Evolutionary conservation across 2,888 invertebrate genomes (phyloP).

Genomic region (Xiphydria camelus): DNA sequence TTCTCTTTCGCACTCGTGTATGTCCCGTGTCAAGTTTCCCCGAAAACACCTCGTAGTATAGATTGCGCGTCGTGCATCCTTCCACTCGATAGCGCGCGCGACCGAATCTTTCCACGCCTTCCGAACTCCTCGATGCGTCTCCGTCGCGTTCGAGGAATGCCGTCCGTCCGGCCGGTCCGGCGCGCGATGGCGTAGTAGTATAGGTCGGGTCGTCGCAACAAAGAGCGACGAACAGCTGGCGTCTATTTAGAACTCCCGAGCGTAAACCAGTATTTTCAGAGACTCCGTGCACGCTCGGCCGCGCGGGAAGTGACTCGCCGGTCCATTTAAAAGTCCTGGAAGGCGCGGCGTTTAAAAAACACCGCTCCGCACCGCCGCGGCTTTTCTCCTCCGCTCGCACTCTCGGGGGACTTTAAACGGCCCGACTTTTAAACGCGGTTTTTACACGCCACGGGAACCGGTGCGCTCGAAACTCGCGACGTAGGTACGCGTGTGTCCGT

Average conservation of each 20-base stretch:
- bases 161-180: neutral
- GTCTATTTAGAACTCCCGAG: neutral
- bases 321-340: conserved; percentile 2
- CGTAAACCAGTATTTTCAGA: conserved; percentile 2
- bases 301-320: neutral
- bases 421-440: conserved; percentile 1
- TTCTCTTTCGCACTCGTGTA: no score
- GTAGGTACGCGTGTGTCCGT: neutral
- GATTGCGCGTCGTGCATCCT: no score
- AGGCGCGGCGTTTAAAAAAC: conserved; percentile 1
- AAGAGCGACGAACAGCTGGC: conserved; percentile 1
- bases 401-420: conserved; percentile 2
- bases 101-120: no score
- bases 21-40: no score
- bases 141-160: no score
- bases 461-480: neutral
- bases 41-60: no score
- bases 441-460: neutral
- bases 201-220: conserved; percentile 3
- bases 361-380: neutral
- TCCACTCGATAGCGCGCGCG: no score
- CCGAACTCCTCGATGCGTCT: no score
- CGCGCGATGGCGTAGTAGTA: neutral
- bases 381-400: neutral
- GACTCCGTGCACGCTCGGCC: neutral